Base-by-base conservation (phyloP, 2,797 vertebrate species). In the Hoplostethus atlanticus region DNA sequence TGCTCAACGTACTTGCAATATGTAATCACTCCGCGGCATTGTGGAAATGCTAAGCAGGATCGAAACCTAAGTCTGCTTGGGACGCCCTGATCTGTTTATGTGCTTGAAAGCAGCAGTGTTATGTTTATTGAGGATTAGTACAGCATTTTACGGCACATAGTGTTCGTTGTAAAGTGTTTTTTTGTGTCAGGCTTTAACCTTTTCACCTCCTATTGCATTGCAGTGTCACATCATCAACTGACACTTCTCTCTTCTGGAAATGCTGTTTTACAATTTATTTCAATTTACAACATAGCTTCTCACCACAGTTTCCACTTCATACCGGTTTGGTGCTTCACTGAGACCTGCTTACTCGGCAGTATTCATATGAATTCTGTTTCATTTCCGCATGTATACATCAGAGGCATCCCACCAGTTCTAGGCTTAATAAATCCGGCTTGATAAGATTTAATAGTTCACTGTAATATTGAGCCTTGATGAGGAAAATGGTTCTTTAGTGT, bases 71-170 rank as follows among this genome's bases (percentile, higher is more conserved):
- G 71, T 83, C 81, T 77, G 48, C 66, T 36, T 65, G 57, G 71
- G 61, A 81, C 83, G 16, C 79, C 17, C 59, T 28, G 64, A 66
- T 80, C 58, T 83, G 75, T 91, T 86, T 83, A 67, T 80, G 85
- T 79, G 71, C 73, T 65, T 72, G 62, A 80, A 86, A 81, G 72
- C 74, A 64, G 81, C 73, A 4, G 81, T 71, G 73, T 88, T 86
- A 60, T 51, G 53, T 83, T 85, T 61, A 71, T 80, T 28, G 15
- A 69, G 81, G 86, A 91, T 91, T 90, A 89, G 77, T 51, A 55
- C 68, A 63, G 78, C 77, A 85, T 83, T 84, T 80, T 59, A 12
- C 63, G 15, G 62, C 65, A 69, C 52, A 4, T 15, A 28, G 69
- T 68, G 48, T 76, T 77, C 64, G 74, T 83, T 86, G 68, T 82